A percentile compares a stretch with the other conserved stretches of the same genome.
These are phyloP conservation scores for Patagioenas fasciata DNA, from an alignment of 2,113 vertebrate species.

Conservation along the genomic window DNA sequence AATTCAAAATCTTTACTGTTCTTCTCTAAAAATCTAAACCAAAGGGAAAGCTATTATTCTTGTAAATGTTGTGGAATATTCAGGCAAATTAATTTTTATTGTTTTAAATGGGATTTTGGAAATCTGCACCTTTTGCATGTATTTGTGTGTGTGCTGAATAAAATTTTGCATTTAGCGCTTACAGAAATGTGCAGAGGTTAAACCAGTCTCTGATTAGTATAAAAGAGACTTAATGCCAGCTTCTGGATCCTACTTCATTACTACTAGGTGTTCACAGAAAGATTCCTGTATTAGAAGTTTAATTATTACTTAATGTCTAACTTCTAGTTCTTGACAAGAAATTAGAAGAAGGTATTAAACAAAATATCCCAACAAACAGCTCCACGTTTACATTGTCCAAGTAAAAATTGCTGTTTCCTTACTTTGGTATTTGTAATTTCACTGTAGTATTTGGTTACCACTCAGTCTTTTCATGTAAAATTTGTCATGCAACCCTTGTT, in stretches of 20 bases:
- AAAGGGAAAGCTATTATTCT: neutral
- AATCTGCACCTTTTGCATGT: neutral
- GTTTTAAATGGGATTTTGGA: neutral
- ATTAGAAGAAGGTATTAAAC: fast-evolving
- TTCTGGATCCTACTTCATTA: neutral
- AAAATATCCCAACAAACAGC: neutral
- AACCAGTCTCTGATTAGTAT: neutral
- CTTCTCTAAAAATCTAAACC: neutral
- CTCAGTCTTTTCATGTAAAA: neutral
- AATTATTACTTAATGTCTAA: neutral
- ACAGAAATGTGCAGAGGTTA: neutral
- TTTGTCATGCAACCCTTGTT: neutral
- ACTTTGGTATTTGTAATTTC: neutral
- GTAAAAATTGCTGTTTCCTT: neutral
- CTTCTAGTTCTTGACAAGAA: neutral
- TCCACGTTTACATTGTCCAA: neutral
- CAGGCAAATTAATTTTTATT: neutral
- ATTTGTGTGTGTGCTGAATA: neutral
- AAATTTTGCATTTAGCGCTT: neutral
- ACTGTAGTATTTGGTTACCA: neutral
- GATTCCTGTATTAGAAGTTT: neutral
- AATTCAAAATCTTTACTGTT: neutral
- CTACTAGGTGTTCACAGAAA: neutral
- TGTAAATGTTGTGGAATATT: neutral
- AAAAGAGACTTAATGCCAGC: neutral